Percentiles rank a stretch among this genome's conserved stretches.
Conservation (phyloP, 1,140 invertebrate genomes). For the Pogonomyrmex barbatus region DNA sequence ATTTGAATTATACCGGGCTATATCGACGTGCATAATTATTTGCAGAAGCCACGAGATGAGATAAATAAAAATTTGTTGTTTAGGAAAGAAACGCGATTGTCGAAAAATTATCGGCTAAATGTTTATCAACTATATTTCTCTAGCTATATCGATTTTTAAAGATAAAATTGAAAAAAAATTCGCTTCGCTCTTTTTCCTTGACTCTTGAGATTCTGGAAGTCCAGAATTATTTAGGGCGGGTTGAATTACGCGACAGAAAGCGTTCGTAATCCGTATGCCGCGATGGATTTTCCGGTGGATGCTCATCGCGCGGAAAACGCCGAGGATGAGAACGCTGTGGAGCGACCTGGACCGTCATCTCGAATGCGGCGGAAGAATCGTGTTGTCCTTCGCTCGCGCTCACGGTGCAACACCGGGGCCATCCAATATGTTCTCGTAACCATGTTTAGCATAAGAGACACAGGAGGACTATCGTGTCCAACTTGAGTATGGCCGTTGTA, state of each 20-base stretch:
- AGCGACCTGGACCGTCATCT: conserved; percentile 14
- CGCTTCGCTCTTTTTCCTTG: neutral
- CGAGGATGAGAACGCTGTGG: neutral
- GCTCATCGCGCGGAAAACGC: neutral
- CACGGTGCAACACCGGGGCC: neutral
- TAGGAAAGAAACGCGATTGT: neutral
- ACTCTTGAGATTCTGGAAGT: neutral
- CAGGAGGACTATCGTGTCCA: conserved; percentile 1
- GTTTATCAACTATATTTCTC: neutral
- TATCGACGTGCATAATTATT: neutral
- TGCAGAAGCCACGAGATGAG: neutral
- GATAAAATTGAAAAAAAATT: neutral
- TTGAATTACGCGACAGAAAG: conserved; percentile 42
- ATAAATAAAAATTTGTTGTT: neutral
- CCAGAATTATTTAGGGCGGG: conserved; percentile 33
- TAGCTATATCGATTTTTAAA: neutral
- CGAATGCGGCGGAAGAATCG: conserved; percentile 39
- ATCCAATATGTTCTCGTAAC: conserved; percentile 52
- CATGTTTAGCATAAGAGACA: conserved; percentile 51
- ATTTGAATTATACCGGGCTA: neutral
- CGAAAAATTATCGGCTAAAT: neutral
- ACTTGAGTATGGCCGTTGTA: no score
- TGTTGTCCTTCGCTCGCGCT: conserved; percentile 18
- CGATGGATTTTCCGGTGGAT: neutral
- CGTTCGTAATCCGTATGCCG: neutral